Percentiles rank a stretch among this genome's conserved stretches.
Conservation (phyloP, 30 jellyfish, hydroid and myxozoan genomes). For the Cassiopea andromeda region DNA sequence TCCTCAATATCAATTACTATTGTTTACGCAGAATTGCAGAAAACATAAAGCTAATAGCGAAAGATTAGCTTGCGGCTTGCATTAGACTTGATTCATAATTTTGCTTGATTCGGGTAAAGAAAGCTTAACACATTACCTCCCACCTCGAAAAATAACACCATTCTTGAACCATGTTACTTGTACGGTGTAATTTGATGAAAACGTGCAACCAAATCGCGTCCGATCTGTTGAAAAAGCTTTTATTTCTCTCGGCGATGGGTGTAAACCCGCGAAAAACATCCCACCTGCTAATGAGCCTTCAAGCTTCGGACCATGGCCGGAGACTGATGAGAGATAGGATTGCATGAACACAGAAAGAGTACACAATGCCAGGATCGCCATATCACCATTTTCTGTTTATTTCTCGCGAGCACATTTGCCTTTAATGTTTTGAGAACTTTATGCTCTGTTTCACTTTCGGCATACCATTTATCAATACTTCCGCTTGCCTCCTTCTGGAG, state of each 20-base stretch:
- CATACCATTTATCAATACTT: too few relatives aligned
- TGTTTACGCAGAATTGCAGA: too few relatives aligned
- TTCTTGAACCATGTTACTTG: slow-evolving; percentile 45
- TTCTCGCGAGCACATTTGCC: too few relatives aligned
- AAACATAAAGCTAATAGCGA: too few relatives aligned
- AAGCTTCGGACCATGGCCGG: neutral
- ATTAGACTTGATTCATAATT: too few relatives aligned
- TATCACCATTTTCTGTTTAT: neutral
- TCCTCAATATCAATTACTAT: too few relatives aligned
- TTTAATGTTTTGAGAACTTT: too few relatives aligned
- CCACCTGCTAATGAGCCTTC: neutral
- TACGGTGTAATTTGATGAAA: slow-evolving; percentile 8
- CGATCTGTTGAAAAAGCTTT: neutral
- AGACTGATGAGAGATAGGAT: neutral
- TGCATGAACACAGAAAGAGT: neutral
- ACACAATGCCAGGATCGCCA: neutral
- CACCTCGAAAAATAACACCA: neutral
- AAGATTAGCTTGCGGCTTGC: too few relatives aligned
- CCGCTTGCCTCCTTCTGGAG: too few relatives aligned
- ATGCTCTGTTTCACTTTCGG: neutral
- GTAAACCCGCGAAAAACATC: neutral
- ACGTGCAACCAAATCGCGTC: slow-evolving; percentile 9
- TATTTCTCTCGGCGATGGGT: neutral
- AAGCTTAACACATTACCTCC: neutral
- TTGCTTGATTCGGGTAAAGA: too few relatives aligned